Conservation (phyloP, 2,797 vertebrate genomes). For the Pogoniulus pusillus region DNA sequence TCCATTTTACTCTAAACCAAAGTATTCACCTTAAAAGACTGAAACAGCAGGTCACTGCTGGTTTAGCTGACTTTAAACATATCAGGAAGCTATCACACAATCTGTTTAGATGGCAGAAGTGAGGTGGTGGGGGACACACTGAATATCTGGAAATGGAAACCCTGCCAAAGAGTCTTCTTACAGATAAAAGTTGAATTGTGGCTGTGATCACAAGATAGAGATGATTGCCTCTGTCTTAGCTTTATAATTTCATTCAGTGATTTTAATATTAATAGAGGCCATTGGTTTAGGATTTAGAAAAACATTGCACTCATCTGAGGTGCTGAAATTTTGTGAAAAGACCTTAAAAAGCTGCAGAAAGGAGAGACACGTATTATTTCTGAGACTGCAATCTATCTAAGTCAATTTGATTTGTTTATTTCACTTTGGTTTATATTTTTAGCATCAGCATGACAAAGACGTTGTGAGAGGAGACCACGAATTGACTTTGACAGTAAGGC, state of each 20-base stretch:
- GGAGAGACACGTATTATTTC: not conserved
- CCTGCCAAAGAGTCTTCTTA: not conserved
- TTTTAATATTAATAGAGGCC: not conserved
- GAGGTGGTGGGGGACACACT: not conserved
- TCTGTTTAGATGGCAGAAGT: not conserved
- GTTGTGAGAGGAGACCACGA: not conserved
- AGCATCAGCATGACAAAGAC: not conserved
- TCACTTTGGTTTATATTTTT: not conserved
- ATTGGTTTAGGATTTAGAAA: not conserved
- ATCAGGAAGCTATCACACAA: not conserved
- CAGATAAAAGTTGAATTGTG: not conserved
- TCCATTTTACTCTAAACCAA: not conserved
- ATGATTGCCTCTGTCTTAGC: not conserved
- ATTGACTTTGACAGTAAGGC: not conserved
- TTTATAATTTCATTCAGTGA: not conserved
- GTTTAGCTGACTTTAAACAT: not conserved
- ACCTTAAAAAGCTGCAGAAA: not conserved
- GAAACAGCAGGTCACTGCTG: not conserved
- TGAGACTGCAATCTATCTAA: not conserved
- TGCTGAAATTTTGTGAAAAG: not conserved
- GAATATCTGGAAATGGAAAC: not conserved
- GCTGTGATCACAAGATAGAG: not conserved
- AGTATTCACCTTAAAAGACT: not conserved
- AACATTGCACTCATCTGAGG: not conserved
- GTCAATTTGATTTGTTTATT: not conserved